Evolutionary conservation across 2,888 invertebrate genomes (phyloP).

Genomic region (Drosophila nr. perissopoda): DNA sequence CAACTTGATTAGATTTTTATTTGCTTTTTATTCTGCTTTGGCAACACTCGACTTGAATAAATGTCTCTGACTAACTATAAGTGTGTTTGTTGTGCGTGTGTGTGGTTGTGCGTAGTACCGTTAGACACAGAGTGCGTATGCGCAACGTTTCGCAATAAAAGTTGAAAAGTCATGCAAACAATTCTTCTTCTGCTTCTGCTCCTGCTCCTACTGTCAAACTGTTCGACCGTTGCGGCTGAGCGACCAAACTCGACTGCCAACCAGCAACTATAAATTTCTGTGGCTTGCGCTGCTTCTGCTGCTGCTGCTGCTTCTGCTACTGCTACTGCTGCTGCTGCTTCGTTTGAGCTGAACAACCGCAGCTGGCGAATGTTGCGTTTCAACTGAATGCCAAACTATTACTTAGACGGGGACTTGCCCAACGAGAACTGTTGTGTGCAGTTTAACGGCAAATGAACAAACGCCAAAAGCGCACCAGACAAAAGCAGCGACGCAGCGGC

Average conservation of each 20-base stretch:
- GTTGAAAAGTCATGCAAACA: not conserved
- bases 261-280: conserved; percentile 27
- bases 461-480: conserved; percentile 36
- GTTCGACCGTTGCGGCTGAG: conserved; percentile 67
- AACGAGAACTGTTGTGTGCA: conserved; percentile 83
- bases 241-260: conserved; percentile 62
- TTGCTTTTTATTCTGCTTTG: conserved; percentile 14
- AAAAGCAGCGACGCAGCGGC: conserved; percentile 24
- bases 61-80: conserved; percentile 6
- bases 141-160: conserved; percentile 55
- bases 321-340: conserved; percentile 19
- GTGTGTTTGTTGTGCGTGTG: conserved; percentile 9
- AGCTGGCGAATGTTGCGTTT: conserved; percentile 84
- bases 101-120: conserved; percentile 24
- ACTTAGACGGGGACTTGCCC: conserved; percentile 82
- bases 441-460: conserved; percentile 39
- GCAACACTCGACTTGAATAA: conserved; percentile 36
- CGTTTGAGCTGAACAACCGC: conserved; percentile 76
- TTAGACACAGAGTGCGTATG: conserved; percentile 66
- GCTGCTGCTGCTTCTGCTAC: conserved; percentile 5
- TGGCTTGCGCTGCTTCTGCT: conserved; percentile 17
- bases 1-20: conserved; percentile 4
- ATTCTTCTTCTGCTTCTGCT: not conserved
- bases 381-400: conserved; percentile 78
- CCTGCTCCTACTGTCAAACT: not conserved